Evolutionary conservation across 2,888 invertebrate species (phyloP), one percentile per base, ranked within the genome.

Genomic region (Diarsia rubi): DNA sequence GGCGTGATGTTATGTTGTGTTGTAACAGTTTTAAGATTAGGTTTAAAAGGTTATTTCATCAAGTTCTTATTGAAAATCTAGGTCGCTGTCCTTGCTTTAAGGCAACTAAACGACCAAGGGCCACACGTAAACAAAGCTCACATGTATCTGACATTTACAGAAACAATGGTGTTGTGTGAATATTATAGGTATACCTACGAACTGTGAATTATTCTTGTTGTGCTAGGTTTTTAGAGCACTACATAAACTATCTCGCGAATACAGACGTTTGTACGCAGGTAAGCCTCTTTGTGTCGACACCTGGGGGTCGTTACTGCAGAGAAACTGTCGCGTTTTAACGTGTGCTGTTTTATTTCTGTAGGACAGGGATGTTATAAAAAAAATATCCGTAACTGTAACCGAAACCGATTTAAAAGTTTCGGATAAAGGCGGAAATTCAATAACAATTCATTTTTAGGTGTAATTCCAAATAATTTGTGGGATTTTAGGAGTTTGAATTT

Each of bases 301-400:
- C 84, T 73, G 79, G 80, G 86, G 70, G 77, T 82, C 84, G 88
- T 83, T 80, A 64, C 66, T 72, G 31, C 64, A 66, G 80, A 83
- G 71, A 77, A 81, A 81, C 69, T 78, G 81, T 73, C 75, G 74
- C 24, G 76, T 79, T 85, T 69, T 76, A 78, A 70, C 78, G 63
- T 76, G 64, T 72, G 49, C 75, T 69, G 74, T 81, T 81, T 83
- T 86, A 79, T 85, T 81, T 74, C 73, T 74, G 79, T 77, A 70
- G 65, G 75, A 37, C 37, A 8, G 37, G 37, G 37, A 37, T 37
- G 37, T 37, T 37, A 8, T 8, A 37, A 37, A 37, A 31, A 37
- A 37, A 37, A 37, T 37, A 37, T 37, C 37, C 37, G 37, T 8
- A 37, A 37, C 8, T 8, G 37, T 6, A 37, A 37, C 37, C 37